phyloP scores from a whole-genome alignment of 1,140 invertebrate species.

The Stenopsyche tienmushanensis region DNA sequence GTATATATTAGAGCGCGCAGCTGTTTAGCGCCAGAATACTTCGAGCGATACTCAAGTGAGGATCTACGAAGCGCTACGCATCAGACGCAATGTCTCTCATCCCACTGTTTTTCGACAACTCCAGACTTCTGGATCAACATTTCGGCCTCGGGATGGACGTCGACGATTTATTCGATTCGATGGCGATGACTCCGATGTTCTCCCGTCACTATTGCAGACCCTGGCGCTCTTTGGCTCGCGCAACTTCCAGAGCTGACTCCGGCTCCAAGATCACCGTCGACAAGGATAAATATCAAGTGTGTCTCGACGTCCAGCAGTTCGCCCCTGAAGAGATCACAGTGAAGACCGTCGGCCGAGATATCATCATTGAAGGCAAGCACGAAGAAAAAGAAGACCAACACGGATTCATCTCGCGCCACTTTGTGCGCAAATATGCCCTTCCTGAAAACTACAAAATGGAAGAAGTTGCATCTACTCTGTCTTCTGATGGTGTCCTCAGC shows the following conservation, averaged over 20 bases:
- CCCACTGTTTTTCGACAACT: no score
- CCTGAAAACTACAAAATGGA: conserved; percentile 66
- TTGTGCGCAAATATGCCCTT: conserved; percentile 63
- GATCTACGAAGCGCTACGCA: no score
- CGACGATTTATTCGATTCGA: no score
- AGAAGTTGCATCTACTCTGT: conserved; percentile 65
- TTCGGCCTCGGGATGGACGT: not conserved
- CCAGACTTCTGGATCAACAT: no score
- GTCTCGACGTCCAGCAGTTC: conserved; percentile 77
- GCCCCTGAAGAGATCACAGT: conserved; percentile 75
- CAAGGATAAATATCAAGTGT: conserved; percentile 29
- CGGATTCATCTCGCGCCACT: conserved; percentile 67
- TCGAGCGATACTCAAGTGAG: no score
- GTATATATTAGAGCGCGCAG: no score
- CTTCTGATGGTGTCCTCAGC: conserved; percentile 71
- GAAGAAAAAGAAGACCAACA: conserved; percentile 69
- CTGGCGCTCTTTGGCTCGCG: not conserved
- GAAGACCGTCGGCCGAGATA: conserved; percentile 66
- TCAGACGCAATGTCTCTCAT: no score
- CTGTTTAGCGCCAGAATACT: no score
- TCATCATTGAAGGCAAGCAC: conserved; percentile 66
- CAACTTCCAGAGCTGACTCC: not conserved
- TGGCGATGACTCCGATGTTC: no score
- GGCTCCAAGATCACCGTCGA: no score
- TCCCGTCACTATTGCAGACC: not conserved